These are phyloP conservation scores for Drosophila anomalipes DNA, from an alignment of 2,888 invertebrate genomes.

Conservation along the genomic window DNA sequence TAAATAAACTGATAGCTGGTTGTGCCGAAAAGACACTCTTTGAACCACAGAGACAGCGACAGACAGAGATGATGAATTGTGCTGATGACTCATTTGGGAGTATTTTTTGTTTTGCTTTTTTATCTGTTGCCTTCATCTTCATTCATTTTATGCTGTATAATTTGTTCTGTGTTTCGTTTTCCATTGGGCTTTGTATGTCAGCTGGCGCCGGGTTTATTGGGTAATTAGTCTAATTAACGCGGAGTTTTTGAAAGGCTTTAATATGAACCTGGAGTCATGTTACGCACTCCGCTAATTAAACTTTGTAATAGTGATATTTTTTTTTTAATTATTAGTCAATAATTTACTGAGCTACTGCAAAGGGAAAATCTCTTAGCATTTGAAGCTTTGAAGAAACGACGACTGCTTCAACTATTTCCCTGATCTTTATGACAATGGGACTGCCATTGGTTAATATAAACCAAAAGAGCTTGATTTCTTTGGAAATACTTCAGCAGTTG, in stretches of 20 bases:
- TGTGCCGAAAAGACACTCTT: conserved; percentile 9
- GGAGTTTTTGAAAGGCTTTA: conserved; percentile 53
- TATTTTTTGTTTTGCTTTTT: conserved; percentile 25
- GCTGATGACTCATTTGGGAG: conserved; percentile 74
- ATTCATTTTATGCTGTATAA: conserved; percentile 17
- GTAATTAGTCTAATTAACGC: conserved; percentile 74
- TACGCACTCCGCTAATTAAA: conserved; percentile 56
- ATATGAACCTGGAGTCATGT: conserved; percentile 47
- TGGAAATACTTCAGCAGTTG: conserved; percentile 53
- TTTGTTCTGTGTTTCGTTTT: conserved; percentile 18
- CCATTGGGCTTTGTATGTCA: conserved; percentile 7
- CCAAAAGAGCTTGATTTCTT: conserved; percentile 50
- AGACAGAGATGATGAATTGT: conserved; percentile 74
- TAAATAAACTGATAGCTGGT: conserved; percentile 50
- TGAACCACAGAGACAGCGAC: conserved; percentile 22
- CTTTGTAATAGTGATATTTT: conserved; percentile 24
- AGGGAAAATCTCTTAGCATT: neutral
- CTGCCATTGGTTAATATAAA: conserved; percentile 39
- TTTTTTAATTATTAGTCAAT: conserved; percentile 24
- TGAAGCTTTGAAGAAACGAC: conserved; percentile 30
- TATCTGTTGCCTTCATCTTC: conserved; percentile 15
- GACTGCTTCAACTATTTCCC: conserved; percentile 25
- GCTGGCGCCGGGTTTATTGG: conserved; percentile 54
- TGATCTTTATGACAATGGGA: conserved; percentile 40
- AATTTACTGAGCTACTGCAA: conserved; percentile 4